phyloP scores from a whole-genome alignment of 2,113 vertebrate species.

The Cepphus grylle region DNA sequence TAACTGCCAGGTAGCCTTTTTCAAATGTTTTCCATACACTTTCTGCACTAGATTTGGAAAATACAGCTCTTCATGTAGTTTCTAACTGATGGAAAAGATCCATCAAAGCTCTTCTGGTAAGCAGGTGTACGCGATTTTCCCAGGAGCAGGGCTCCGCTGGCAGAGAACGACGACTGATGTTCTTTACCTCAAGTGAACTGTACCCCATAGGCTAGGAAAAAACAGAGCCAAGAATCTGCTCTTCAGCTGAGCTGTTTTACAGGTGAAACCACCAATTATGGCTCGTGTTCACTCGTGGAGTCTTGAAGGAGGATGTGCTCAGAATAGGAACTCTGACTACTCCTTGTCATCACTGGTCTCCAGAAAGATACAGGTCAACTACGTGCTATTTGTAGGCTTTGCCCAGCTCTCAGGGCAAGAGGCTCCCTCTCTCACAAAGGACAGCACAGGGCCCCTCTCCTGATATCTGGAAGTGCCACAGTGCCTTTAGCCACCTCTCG shows the following conservation, averaged over 20 bases:
- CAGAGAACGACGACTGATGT: not conserved
- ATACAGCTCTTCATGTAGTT: not conserved
- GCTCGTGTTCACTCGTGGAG: not conserved
- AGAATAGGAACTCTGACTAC: not conserved
- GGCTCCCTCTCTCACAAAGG: not conserved
- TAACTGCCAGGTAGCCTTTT: not conserved
- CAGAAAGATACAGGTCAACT: not conserved
- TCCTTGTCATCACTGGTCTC: not conserved
- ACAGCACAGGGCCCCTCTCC: not conserved
- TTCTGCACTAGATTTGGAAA: not conserved
- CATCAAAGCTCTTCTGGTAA: not conserved
- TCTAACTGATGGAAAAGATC: not conserved
- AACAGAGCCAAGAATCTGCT: not conserved
- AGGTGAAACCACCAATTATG: not conserved
- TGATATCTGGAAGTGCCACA: too few relatives aligned
- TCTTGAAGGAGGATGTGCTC: not conserved
- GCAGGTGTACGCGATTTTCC: not conserved
- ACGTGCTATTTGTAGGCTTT: not conserved
- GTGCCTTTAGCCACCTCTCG: not conserved
- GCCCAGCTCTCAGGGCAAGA: not conserved
- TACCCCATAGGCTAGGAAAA: not conserved
- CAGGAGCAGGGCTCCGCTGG: not conserved
- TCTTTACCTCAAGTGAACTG: conserved; percentile 13
- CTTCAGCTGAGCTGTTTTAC: not conserved
- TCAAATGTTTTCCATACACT: not conserved